A percentile compares a stretch with the other conserved stretches of the same genome.
phyloP scores from a whole-genome alignment of 2,113 vertebrate genomes.

The Passer domesticus region DNA sequence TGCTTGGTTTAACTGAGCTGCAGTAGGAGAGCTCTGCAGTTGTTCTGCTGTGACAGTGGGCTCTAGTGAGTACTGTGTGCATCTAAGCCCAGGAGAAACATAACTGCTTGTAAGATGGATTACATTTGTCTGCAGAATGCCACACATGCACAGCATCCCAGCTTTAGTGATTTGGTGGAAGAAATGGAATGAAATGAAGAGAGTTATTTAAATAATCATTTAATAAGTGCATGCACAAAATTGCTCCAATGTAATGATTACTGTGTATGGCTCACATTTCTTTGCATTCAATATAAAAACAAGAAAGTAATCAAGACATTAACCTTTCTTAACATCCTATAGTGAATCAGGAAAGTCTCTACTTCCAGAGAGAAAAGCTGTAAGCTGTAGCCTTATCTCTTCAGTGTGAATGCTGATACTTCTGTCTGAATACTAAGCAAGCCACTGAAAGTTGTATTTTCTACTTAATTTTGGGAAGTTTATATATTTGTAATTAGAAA shows the following conservation, averaged over 20 bases:
- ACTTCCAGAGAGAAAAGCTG: background rate
- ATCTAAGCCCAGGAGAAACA: background rate
- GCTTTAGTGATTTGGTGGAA: background rate
- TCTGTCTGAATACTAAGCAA: background rate
- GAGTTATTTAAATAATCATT: background rate
- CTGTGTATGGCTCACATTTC: background rate
- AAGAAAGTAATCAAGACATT: background rate
- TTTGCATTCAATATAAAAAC: background rate
- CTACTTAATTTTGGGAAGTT: background rate
- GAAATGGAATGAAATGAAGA: background rate
- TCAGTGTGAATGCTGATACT: background rate
- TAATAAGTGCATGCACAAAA: background rate
- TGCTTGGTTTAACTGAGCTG: background rate
- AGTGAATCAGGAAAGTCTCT: background rate
- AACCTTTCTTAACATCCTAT: background rate
- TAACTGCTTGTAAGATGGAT: rapidly evolving
- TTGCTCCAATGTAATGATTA: background rate
- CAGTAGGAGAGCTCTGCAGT: rapidly evolving
- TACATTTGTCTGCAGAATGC: background rate
- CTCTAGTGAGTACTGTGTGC: background rate
- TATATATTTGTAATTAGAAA: background rate
- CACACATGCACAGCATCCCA: background rate
- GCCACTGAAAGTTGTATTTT: background rate
- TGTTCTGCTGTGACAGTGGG: background rate
- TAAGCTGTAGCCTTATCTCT: background rate